A percentile compares a stretch with the other conserved stretches of the same genome.
Conservation (phyloP, 1,140 invertebrate species). For the Philotrypesis tridentata region DNA sequence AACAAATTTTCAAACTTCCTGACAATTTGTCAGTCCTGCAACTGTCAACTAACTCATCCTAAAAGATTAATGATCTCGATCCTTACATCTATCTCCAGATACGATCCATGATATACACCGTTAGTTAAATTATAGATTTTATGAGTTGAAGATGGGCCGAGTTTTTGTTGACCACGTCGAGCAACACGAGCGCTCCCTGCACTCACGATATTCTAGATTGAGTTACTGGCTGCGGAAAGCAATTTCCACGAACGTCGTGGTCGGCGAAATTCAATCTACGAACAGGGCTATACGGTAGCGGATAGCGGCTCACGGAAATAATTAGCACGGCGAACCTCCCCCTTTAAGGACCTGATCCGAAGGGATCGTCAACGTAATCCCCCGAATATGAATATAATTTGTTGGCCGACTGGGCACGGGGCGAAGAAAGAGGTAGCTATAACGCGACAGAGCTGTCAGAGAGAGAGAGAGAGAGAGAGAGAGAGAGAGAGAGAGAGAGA, state of each 20-base stretch:
- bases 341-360: slow-evolving; percentile 68
- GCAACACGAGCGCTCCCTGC: neutral
- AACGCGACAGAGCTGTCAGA: neutral
- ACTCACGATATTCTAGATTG: slow-evolving; percentile 19
- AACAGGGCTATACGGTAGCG: slow-evolving; percentile 46
- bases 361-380: slow-evolving; percentile 66
- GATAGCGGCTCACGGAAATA: slow-evolving; percentile 61
- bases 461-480: no score
- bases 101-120: no score
- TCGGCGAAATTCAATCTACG: slow-evolving; percentile 67
- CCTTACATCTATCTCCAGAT: no score
- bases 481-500: neutral
- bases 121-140: no score
- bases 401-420: slow-evolving; percentile 53
- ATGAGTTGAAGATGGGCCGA: neutral
- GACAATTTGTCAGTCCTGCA: no score
- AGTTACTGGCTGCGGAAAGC: slow-evolving; percentile 48
- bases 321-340: slow-evolving; percentile 65
- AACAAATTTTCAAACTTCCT: no score
- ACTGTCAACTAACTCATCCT: no score
- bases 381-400: slow-evolving; percentile 72
- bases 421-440: slow-evolving; percentile 34
- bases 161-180: neutral
- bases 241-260: slow-evolving; percentile 57
- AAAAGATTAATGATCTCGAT: no score